Evolutionary conservation across 2,888 invertebrate genomes (phyloP), one percentile per base, ranked within the genome.

Genomic region (Amblyteles armatorius): DNA sequence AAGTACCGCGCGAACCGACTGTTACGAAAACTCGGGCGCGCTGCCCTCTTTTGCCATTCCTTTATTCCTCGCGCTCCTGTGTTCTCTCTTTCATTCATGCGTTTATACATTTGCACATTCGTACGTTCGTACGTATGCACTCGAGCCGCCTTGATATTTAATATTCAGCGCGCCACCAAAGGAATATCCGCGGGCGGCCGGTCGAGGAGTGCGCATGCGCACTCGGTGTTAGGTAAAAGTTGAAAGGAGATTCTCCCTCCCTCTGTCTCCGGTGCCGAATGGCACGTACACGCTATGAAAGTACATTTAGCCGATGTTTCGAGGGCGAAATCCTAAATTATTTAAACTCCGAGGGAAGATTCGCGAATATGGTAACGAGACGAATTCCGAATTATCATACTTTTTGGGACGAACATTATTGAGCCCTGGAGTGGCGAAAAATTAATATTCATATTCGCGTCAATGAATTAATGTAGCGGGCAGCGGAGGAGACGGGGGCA

Each of bases 181-280:
- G 74, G 82, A 82, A 82, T 84, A 82, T 69, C 82, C 69, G 82
- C 79, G 71, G 74, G 65, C 63, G 69, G 44, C 48, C 60, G n/a
- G 1, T 55, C 48, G 74, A 63, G 73, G 68, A 26, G 71, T 48
- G 72, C 50, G 80, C 22, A 78, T 82, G 74, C 74, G 79, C 74
- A 69, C 52, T 7, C 73, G 74, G 63, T 36, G 26, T 48, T 71
- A 33, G 65, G 68, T 78, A 63, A 74, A 78, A 84, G 63, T 63
- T 81, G 36, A 81, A 78, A 79, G 77, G 60, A 52, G 65, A 55
- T 13, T 57, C 29, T 33, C 16, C 36, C 68, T 69, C 67, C 69
- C 33, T 26, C 73, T 60, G 13, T 44, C 67, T 33, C 19, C 29
- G 3, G 19, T 22, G 36, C 55, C 29, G 19, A 52, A 19, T 16